phyloP scores from a whole-genome alignment of 1,140 invertebrate genomes.

The Lasaia peninsularis region DNA sequence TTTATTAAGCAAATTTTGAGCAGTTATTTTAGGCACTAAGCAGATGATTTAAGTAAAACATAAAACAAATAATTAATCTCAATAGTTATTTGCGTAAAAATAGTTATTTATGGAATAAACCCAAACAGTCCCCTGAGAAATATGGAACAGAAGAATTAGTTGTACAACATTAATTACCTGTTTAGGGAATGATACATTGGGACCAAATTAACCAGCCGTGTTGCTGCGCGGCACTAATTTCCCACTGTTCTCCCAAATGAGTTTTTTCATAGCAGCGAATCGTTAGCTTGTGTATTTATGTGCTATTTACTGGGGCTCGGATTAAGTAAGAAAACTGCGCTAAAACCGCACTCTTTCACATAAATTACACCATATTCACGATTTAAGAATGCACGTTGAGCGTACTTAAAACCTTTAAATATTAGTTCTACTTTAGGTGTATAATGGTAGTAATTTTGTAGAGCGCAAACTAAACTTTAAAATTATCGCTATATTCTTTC shows the following conservation, averaged over 20 bases:
- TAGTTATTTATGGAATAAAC: too few species aligned
- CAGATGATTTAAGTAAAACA: too few species aligned
- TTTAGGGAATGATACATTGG: constrained; percentile 34
- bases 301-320: constrained; percentile 30
- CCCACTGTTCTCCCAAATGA: constrained; percentile 22
- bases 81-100: too few species aligned
- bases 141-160: constrained; percentile 24
- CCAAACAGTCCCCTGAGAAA: constrained; percentile 20
- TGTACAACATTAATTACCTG: constrained; percentile 31
- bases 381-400: neutral
- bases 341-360: constrained; percentile 7
- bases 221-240: constrained; percentile 22
- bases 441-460: too few species aligned
- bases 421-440: neutral
- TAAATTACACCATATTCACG: constrained; percentile 11
- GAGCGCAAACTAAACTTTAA: too few species aligned
- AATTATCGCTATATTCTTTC: too few species aligned
- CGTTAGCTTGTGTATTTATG: constrained; percentile 29
- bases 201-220: constrained; percentile 30
- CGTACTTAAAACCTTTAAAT: neutral
- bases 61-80: too few species aligned
- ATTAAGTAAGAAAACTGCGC: constrained; percentile 17
- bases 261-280: constrained; percentile 22
- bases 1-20: too few species aligned
- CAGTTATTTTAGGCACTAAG: too few species aligned